Base-by-base conservation (phyloP, 1,140 invertebrate species). In the Pogonus chalceus region DNA sequence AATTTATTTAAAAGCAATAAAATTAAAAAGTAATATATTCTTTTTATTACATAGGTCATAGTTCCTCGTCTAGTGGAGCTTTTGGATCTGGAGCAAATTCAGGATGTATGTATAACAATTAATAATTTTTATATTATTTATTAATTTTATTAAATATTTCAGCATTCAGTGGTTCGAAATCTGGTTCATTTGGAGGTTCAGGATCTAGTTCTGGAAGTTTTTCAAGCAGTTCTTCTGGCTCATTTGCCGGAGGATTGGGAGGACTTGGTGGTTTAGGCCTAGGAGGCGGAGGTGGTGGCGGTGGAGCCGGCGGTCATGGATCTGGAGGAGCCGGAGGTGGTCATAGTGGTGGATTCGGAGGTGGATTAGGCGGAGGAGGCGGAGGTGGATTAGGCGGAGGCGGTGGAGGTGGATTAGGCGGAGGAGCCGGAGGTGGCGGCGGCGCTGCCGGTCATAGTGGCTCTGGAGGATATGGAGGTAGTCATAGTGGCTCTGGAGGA, bases 401-500 rank as follows among this genome's bases (percentile, higher is more conserved):
- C 7, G 46, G 35, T 39, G 52, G 43, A 22, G 35, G 54, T 43
- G 46, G 39, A 16, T 23, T 49, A 3, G 37, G 51, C 35, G 54
- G 53, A 12, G 54, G 51, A 18, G 35, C 52, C 31, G 50, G 52
- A 14, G 35, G 49, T 24, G 37, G 55, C 35, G 54, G 51, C 23
- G 51, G 50, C 16, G 26, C 39, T 52, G 58, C 53, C 37, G 53
- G 55, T 20, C 52, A 55, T 43, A 50, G 20, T 20, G 49, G 49
- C 35, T 18, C 26, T 14, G 18, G 22, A 31, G 55, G 50, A 31
- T 58, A 57, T 52, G 43, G 26, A 35, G 59, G 56, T n/a, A n/a
- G n/a, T n/a, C n/a, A n/a, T n/a, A n/a, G n/a, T n/a, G n/a, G n/a
- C 12, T 62, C 62, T 23, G 60, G 62, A 22, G 59, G 56, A 26